phyloP scores from a whole-genome alignment of 2,113 vertebrate genomes.

The Platanista minor region DNA sequence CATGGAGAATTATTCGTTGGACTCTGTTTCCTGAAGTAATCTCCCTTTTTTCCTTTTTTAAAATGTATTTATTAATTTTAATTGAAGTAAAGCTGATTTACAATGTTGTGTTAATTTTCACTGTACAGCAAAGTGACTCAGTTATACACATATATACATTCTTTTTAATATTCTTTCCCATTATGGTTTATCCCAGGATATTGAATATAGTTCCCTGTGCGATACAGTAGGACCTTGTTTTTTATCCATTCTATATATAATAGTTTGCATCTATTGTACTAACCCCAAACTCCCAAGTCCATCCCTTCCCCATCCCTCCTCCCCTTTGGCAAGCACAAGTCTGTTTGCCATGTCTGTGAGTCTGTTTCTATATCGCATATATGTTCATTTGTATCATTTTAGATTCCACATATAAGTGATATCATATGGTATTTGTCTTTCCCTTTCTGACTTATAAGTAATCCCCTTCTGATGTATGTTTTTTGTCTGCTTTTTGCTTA shows the following conservation, averaged over 20 bases:
- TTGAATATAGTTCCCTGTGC: neutral
- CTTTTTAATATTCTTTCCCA: neutral
- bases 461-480: neutral
- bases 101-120: neutral
- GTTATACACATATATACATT: neutral
- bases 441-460: neutral
- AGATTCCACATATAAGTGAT: neutral
- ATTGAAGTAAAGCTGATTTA: neutral
- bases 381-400: neutral
- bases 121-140: neutral
- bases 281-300: neutral
- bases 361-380: neutral
- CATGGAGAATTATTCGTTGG: neutral
- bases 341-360: neutral
- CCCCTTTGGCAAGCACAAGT: neutral
- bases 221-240: neutral
- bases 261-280: neutral
- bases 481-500: neutral
- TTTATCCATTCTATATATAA: neutral
- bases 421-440: neutral
- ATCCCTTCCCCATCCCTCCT: neutral
- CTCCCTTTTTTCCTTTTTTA: neutral
- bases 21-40: neutral
- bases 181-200: neutral
- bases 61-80: neutral